Conservation (phyloP, 2,888 invertebrate genomes). For the Drosophila crucigera region DNA sequence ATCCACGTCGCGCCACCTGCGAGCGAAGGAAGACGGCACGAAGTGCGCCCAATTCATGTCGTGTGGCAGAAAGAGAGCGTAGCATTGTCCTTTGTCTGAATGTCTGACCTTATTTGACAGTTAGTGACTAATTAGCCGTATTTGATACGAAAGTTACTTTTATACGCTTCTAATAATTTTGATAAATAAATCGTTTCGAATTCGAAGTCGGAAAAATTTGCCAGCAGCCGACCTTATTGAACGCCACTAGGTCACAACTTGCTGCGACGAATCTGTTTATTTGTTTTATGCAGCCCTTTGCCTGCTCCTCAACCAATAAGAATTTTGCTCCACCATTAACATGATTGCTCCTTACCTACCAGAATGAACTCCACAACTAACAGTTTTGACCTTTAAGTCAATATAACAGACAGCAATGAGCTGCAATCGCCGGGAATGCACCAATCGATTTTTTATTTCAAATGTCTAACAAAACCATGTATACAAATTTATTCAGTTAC, state of each 20-base stretch:
- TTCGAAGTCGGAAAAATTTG: constrained; percentile 52
- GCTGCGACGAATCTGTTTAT: constrained; percentile 45
- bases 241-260: constrained; percentile 71
- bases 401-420: background rate
- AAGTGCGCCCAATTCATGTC: constrained; percentile 88
- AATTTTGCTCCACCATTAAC: constrained; percentile 11
- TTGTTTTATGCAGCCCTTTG: constrained; percentile 35
- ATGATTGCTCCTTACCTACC: constrained; percentile 4
- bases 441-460: background rate
- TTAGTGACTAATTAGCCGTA: background rate
- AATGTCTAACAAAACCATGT: background rate
- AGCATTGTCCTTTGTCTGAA: constrained; percentile 86
- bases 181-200: constrained; percentile 33
- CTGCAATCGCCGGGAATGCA: background rate
- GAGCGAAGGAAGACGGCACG: constrained; percentile 88
- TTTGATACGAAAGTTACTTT: background rate
- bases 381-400: background rate
- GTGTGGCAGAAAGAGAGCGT: constrained; percentile 89
- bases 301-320: background rate
- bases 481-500: background rate
- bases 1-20: constrained; percentile 70
- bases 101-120: constrained; percentile 3
- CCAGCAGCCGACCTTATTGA: constrained; percentile 71
- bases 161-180: constrained; percentile 49
- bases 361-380: background rate